Conservation (phyloP, 2,797 vertebrate species). For the Clarias pachynema region DNA sequence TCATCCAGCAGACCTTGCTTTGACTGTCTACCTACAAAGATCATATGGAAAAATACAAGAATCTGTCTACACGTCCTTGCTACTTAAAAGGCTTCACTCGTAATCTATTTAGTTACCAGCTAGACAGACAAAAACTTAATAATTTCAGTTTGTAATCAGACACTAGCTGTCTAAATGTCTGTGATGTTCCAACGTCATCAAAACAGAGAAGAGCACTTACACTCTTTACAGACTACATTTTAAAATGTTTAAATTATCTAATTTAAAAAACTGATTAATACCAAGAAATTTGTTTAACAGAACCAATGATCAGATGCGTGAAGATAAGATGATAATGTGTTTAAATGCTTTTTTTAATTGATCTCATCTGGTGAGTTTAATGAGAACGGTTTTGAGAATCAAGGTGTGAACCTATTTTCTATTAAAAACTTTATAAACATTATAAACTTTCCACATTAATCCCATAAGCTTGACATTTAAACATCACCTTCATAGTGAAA, state of each 20-base stretch:
- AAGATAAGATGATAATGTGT: too few species aligned
- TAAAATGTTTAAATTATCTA: background rate
- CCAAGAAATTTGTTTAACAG: background rate
- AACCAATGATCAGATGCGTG: background rate
- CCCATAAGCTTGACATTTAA: background rate
- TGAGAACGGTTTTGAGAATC: background rate
- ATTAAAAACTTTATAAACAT: too few species aligned
- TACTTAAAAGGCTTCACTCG: background rate
- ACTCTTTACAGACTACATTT: background rate
- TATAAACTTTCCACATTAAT: background rate
- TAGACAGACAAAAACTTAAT: background rate
- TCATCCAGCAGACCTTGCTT: background rate
- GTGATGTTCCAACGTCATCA: background rate
- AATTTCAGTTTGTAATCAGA: background rate
- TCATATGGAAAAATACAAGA: background rate
- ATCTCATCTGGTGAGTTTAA: background rate
- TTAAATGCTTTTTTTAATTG: too few species aligned
- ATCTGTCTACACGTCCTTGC: background rate
- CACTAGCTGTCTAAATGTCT: background rate
- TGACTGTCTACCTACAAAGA: background rate
- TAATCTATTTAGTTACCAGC: background rate
- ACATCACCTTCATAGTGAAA: background rate
- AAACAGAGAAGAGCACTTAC: background rate
- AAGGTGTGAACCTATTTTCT: background rate
- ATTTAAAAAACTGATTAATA: background rate